Percentiles rank a stretch among this genome's conserved stretches.
Evolutionary conservation across 2,113 vertebrate species (phyloP).

Genomic region (Nanorana parkeri): DNA sequence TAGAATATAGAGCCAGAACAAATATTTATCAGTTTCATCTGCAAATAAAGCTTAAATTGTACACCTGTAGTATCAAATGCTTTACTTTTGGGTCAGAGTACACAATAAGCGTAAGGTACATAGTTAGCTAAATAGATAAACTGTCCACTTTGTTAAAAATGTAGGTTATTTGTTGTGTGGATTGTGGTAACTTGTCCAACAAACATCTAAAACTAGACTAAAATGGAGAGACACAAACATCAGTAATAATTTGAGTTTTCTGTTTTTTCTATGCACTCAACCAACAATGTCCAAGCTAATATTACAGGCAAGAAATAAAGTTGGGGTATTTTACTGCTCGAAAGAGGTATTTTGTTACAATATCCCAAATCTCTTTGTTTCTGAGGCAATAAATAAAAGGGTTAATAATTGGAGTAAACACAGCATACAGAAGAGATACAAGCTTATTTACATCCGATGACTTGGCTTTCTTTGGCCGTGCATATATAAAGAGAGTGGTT

Average conservation of each 20-base stretch:
- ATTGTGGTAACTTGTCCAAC: too few relatives aligned
- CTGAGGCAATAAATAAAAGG: slow-evolving; percentile 64
- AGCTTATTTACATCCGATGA: slow-evolving; percentile 62
- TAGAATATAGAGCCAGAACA: too few relatives aligned
- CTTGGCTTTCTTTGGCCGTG: slow-evolving; percentile 59
- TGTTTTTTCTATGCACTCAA: neutral
- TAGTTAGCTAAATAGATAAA: too few relatives aligned
- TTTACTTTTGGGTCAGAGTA: too few relatives aligned
- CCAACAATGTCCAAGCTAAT: neutral
- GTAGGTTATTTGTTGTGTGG: too few relatives aligned
- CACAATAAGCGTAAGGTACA: too few relatives aligned
- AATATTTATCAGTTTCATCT: too few relatives aligned
- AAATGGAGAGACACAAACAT: neutral
- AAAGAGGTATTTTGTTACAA: slow-evolving; percentile 16
- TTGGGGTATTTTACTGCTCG: neutral
- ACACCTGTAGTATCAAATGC: too few relatives aligned
- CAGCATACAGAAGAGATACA: slow-evolving; percentile 61
- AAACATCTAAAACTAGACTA: too few relatives aligned
- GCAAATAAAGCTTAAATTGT: too few relatives aligned
- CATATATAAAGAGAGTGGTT: slow-evolving; percentile 63
- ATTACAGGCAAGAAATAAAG: neutral
- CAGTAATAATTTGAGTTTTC: neutral
- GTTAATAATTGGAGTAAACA: slow-evolving; percentile 63
- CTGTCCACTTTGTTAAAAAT: too few relatives aligned
- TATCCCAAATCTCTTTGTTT: slow-evolving; percentile 60